These are phyloP conservation scores for Verasper variegatus DNA, from an alignment of 2,113 vertebrate species.

Conservation along the genomic window DNA sequence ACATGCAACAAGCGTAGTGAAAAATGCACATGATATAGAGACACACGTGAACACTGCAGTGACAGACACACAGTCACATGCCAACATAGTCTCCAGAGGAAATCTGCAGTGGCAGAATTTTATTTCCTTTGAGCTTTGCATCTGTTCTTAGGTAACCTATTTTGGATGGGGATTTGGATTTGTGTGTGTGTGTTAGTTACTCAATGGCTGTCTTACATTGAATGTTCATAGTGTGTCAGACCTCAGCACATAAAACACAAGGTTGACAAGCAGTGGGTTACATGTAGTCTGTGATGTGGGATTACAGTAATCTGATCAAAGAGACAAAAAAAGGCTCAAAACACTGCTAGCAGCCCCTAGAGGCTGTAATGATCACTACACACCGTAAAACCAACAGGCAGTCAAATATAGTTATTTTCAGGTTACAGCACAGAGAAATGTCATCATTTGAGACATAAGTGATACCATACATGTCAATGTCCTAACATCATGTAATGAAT, in stretches of 20 bases:
- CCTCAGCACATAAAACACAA: slow-evolving; percentile 7
- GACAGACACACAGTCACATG: slow-evolving; percentile 5
- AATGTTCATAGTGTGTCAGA: slow-evolving; percentile 9
- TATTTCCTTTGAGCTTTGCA: slow-evolving; percentile 28
- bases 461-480: no score
- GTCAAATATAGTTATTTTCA: background rate
- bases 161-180: slow-evolving; percentile 32
- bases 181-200: slow-evolving; percentile 12
- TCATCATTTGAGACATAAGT: no score
- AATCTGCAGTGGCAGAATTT: slow-evolving; percentile 5
- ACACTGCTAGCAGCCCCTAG: background rate
- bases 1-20: no score
- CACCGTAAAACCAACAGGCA: background rate
- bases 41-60: background rate
- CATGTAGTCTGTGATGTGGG: slow-evolving; percentile 22
- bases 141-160: slow-evolving; percentile 37
- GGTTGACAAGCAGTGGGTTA: slow-evolving; percentile 15
- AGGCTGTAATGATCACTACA: background rate
- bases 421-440: background rate
- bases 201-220: slow-evolving; percentile 12
- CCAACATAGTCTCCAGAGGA: slow-evolving; percentile 11
- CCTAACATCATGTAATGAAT: no score
- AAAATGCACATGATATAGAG: background rate
- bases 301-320: slow-evolving; percentile 26
- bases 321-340: background rate